Conservation (phyloP, 2,888 invertebrate genomes). For the Xestoiulus laeticollis region DNA sequence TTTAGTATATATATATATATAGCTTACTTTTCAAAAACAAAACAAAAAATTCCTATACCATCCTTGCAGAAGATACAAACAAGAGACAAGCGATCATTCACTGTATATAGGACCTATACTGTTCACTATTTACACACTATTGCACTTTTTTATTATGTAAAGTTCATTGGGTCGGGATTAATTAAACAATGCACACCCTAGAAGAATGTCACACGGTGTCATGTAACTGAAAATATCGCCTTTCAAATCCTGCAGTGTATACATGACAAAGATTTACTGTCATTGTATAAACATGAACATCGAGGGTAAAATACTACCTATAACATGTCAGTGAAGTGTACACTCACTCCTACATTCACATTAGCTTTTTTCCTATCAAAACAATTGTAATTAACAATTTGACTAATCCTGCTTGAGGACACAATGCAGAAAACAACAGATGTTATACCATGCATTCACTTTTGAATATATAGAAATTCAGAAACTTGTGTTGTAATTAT, state of each 20-base stretch:
- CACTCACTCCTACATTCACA: neutral
- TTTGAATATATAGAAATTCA: too few species aligned
- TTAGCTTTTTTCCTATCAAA: neutral
- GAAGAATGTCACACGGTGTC: neutral
- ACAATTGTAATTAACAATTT: neutral
- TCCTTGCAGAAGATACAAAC: too few species aligned
- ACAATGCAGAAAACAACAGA: too few species aligned
- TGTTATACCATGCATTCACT: too few species aligned
- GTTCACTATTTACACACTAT: neutral
- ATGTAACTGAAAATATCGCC: neutral
- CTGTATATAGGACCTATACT: neutral
- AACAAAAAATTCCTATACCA: too few species aligned
- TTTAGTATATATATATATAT: too few species aligned
- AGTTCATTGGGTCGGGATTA: conserved; percentile 26
- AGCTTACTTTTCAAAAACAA: neutral
- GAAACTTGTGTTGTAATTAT: too few species aligned
- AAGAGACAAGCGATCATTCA: too few species aligned
- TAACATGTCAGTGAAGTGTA: too few species aligned
- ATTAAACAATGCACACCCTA: conserved; percentile 12
- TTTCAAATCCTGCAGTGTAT: neutral
- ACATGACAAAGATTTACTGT: neutral
- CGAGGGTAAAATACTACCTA: neutral
- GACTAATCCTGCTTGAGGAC: neutral
- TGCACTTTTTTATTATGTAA: conserved; percentile 8
- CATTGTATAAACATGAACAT: neutral